These are phyloP conservation scores for Drosophila peninsularis DNA, from an alignment of 2,888 invertebrate species.

Conservation along the genomic window DNA sequence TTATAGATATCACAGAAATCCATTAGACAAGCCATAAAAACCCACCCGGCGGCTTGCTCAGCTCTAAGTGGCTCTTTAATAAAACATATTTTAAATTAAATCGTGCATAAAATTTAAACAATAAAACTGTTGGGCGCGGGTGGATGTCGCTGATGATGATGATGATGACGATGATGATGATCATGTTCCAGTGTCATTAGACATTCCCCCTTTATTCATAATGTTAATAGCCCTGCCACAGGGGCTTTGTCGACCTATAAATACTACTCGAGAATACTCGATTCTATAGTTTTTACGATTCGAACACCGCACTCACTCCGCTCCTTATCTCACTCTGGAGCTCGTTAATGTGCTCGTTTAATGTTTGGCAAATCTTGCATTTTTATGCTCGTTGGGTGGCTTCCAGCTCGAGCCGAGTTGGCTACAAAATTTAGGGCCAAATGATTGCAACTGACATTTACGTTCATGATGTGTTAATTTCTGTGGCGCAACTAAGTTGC, in stretches of 20 bases:
- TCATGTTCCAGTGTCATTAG: conserved; percentile 9
- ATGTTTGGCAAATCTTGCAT: conserved; percentile 69
- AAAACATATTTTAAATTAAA: conserved; percentile 79
- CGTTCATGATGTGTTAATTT: conserved; percentile 70
- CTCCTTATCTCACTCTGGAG: conserved; percentile 24
- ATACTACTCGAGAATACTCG: conserved; percentile 36
- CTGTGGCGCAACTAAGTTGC: conserved; percentile 65
- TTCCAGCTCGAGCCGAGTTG: conserved; percentile 28
- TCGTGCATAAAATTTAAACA: conserved; percentile 77
- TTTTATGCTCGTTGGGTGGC: conserved; percentile 67
- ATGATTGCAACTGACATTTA: conserved; percentile 64
- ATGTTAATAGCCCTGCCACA: conserved; percentile 57
- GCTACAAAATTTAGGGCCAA: conserved; percentile 42
- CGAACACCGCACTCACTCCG: background rate
- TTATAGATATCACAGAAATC: conserved; percentile 63
- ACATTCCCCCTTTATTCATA: conserved; percentile 17
- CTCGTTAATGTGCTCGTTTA: conserved; percentile 64
- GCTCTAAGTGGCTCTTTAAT: conserved; percentile 75
- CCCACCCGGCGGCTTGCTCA: conserved; percentile 26
- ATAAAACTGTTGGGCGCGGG: conserved; percentile 64
- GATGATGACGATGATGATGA: background rate
- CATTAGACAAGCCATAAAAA: conserved; percentile 70
- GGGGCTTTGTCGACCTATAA: conserved; percentile 64
- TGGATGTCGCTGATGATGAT: conserved; percentile 22
- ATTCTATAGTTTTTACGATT: conserved; percentile 12